phyloP scores from a whole-genome alignment of 2,888 invertebrate genomes.

The Nipponacmea schrenckii region DNA sequence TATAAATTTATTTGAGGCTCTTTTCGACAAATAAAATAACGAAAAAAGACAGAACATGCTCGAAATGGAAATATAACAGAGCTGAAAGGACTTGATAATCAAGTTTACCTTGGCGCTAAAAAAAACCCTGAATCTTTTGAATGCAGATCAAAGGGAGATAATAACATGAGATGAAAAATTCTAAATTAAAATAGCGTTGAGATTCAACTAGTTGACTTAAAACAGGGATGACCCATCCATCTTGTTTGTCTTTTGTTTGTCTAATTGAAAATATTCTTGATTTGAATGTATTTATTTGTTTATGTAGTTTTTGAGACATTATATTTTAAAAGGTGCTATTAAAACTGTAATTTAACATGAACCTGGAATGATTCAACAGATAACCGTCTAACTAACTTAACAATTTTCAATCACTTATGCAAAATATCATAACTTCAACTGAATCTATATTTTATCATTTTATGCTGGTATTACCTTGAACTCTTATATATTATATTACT shows the following conservation, averaged over 20 bases:
- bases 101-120: neutral
- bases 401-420: too few species aligned
- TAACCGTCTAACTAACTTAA: too few species aligned
- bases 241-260: neutral
- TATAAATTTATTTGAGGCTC: constrained; percentile 3
- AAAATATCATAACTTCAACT: too few species aligned
- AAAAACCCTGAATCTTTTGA: neutral
- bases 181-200: neutral
- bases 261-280: too few species aligned
- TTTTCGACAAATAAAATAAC: neutral
- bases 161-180: neutral
- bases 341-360: too few species aligned
- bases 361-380: too few species aligned
- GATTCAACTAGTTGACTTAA: constrained; percentile 2
- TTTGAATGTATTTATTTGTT: too few species aligned
- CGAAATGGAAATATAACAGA: neutral
- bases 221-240: neutral
- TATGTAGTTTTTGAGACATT: too few species aligned
- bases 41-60: neutral
- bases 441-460: too few species aligned
- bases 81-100: neutral
- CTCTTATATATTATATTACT: too few species aligned
- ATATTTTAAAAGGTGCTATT: too few species aligned
- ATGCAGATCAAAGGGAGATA: neutral
- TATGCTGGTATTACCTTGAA: too few species aligned